A percentile compares a stretch with the other conserved stretches of the same genome.
phyloP scores from a whole-genome alignment of 2,113 vertebrate genomes.

The Aplodontia rufa region DNA sequence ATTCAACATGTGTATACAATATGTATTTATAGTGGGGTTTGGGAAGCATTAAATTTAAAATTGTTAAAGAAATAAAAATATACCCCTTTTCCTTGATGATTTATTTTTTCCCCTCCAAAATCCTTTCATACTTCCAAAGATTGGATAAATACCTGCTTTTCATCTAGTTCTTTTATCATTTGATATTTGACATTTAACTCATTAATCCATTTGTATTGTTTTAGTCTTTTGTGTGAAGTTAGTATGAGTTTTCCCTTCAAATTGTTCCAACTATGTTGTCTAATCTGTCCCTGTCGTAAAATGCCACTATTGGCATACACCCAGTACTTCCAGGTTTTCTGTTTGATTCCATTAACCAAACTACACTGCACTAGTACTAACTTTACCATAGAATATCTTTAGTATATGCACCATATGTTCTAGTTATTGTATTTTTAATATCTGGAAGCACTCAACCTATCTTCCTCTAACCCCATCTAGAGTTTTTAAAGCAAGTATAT shows the following conservation, averaged over 20 bases:
- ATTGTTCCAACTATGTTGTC: background rate
- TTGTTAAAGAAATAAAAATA: background rate
- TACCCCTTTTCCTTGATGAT: background rate
- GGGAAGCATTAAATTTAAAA: background rate
- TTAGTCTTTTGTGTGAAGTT: background rate
- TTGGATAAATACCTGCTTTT: background rate
- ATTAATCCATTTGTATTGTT: background rate
- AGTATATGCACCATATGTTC: background rate
- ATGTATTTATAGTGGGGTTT: background rate
- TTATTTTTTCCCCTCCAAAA: background rate
- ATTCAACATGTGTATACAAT: background rate
- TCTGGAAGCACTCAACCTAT: background rate
- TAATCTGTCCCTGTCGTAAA: background rate
- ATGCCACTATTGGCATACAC: background rate
- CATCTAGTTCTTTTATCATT: conserved; percentile 1
- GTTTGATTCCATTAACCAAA: background rate
- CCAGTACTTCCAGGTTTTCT: background rate
- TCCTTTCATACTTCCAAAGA: background rate
- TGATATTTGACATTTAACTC: background rate
- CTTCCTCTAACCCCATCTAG: background rate
- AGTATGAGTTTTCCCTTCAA: background rate
- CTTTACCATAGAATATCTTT: background rate
- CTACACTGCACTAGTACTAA: background rate
- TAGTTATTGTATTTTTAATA: background rate
- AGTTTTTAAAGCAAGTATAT: background rate